Base-by-base conservation (phyloP, 2,888 invertebrate genomes). In the Acanthosepion pharaonis region DNA sequence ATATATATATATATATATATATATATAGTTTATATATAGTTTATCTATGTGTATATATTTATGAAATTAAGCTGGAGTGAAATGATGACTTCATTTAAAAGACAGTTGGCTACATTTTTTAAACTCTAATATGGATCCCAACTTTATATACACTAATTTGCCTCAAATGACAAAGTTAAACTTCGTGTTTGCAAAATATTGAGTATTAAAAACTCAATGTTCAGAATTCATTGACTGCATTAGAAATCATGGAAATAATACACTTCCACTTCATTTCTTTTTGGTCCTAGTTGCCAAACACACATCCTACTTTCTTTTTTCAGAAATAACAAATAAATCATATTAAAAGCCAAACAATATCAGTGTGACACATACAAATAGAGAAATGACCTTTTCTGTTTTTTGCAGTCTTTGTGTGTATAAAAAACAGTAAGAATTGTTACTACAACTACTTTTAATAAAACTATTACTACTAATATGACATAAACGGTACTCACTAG, bases 301-400 rank as follows among this genome's bases (percentile, higher is more conserved):
- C n/a, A 8, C 78, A 78, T n/a, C 78, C 78, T n/a, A 33, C n/a
- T 78, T 78, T 33, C 78, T 78, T n/a, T 33, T 18, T n/a, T 78
- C 78, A 78, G 33, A 78, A n/a, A 78, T 78, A 78, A 78, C 78
- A 78, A 78, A 78, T 78, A 78, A 78, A 78, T n/a, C 78, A 78
- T 78, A 78, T 78, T 78, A n/a, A 8, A 78, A 11, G 78, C 33
- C n/a, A 78, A 78, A 78, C 78, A 78, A 78, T 78, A 78, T 78
- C 78, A 33, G 11, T 15, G n/a, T 78, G 78, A 78, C 78, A 78
- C 11, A 78, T 23, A n/a, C 78, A 78, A 78, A 78, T 78, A 78
- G 78, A 78, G n/a, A 78, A 11, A 9, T 78, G 78, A n/a, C 78
- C 78, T 78, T 78, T 78, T 78, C n/a, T n/a, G 78, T 0, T 11